Evolutionary conservation across 2,888 invertebrate genomes (phyloP).

Genomic region (Pinctada fucata): DNA sequence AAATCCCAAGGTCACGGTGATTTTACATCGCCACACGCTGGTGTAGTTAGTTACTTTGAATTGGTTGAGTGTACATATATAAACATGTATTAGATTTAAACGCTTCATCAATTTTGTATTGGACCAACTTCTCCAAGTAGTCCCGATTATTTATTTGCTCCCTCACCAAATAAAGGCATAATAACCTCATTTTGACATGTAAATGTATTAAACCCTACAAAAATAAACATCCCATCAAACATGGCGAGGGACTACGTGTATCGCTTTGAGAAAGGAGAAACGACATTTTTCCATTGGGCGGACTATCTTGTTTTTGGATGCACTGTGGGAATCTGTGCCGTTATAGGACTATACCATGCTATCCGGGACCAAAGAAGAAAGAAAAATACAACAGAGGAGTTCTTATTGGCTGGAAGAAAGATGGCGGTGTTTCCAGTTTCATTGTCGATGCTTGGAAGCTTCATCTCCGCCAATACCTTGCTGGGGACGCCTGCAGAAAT

Average conservation of each 20-base stretch:
- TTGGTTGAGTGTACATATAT: too few species aligned
- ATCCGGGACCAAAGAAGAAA: slow-evolving; percentile 54
- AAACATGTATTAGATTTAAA: too few species aligned
- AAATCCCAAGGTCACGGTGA: too few species aligned
- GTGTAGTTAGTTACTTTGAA: too few species aligned
- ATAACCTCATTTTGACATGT: too few species aligned
- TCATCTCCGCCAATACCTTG: slow-evolving; percentile 72
- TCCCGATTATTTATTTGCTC: too few species aligned
- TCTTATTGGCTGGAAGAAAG: slow-evolving; percentile 64
- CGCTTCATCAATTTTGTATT: too few species aligned
- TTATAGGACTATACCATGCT: slow-evolving; percentile 65
- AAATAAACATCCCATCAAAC: neutral
- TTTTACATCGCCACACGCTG: too few species aligned
- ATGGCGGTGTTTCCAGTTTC: slow-evolving; percentile 67
- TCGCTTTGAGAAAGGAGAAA: slow-evolving; percentile 45
- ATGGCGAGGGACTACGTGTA: slow-evolving; percentile 43
- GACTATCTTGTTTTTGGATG: slow-evolving; percentile 65
- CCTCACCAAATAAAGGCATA: too few species aligned
- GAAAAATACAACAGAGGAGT: slow-evolving; percentile 59
- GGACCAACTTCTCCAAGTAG: too few species aligned
- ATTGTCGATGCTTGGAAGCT: slow-evolving; percentile 70
- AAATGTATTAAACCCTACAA: too few species aligned
- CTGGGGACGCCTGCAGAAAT: slow-evolving; percentile 70
- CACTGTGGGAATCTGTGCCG: slow-evolving; percentile 59
- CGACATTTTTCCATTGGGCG: slow-evolving; percentile 47